Percentiles rank a stretch among this genome's conserved stretches.
phyloP scores from a whole-genome alignment of 2,888 invertebrate genomes.

The Daptonema setosum region DNA sequence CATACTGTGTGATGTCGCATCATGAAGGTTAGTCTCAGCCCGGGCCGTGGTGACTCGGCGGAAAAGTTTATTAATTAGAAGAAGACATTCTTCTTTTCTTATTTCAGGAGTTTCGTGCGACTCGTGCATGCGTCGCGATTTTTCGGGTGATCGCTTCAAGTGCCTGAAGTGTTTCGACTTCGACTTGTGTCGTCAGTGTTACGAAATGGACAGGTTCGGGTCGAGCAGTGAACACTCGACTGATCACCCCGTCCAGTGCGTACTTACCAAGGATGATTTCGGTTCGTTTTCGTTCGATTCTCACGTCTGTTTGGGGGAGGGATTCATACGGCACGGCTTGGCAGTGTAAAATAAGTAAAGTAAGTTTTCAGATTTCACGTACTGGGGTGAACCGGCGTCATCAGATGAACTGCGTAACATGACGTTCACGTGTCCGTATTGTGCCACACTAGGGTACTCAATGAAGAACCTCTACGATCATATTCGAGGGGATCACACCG shows the following conservation, averaged over 20 bases:
- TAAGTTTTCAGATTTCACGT: slow-evolving; percentile 60
- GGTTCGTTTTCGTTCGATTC: slow-evolving; percentile 37
- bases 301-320: too few relatives aligned
- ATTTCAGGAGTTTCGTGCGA: slow-evolving; percentile 91
- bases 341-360: too few relatives aligned
- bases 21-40: too few relatives aligned
- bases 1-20: too few relatives aligned
- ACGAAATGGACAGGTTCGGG: slow-evolving; percentile 42
- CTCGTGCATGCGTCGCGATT: slow-evolving; percentile 91
- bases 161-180: slow-evolving; percentile 97
- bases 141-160: slow-evolving; percentile 88
- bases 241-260: slow-evolving; percentile 97
- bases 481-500: slow-evolving; percentile 59
- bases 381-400: slow-evolving; percentile 68
- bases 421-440: slow-evolving; percentile 90
- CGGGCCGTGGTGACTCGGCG: too few relatives aligned
- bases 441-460: slow-evolving; percentile 84
- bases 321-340: too few relatives aligned
- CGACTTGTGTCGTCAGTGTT: slow-evolving; percentile 87
- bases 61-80: too few relatives aligned
- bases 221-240: slow-evolving; percentile 51
- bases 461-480: slow-evolving; percentile 57
- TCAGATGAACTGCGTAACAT: slow-evolving; percentile 56
- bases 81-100: too few relatives aligned
- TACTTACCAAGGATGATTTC: slow-evolving; percentile 83